A percentile compares a stretch with the other conserved stretches of the same genome.
phyloP scores from a whole-genome alignment of 2,797 vertebrate genomes.

The Semotilus atromaculatus region DNA sequence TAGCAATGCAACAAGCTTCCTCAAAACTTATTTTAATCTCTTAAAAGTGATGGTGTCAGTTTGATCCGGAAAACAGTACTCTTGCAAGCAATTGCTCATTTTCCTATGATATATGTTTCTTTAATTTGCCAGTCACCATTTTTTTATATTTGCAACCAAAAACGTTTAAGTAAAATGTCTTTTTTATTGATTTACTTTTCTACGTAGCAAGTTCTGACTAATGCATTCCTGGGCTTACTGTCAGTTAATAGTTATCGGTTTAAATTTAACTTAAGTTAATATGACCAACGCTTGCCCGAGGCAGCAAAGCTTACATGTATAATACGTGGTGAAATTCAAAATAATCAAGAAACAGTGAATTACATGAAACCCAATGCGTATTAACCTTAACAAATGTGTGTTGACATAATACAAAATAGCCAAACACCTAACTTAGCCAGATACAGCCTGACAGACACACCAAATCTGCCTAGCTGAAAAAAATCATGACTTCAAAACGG shows the following conservation, averaged over 20 bases:
- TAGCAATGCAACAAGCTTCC: background rate
- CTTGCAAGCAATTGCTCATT: background rate
- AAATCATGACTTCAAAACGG: constrained; percentile 22
- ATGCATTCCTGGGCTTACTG: background rate
- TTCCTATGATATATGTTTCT: too few relatives aligned
- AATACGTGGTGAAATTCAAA: background rate
- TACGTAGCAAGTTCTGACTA: background rate
- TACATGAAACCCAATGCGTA: background rate
- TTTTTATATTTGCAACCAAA: background rate
- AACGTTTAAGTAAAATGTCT: background rate
- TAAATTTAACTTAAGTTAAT: background rate
- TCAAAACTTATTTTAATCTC: background rate
- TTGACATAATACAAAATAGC: background rate
- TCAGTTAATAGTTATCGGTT: constrained; percentile 5
- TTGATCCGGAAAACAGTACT: background rate
- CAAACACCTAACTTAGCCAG: background rate
- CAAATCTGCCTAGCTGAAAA: constrained; percentile 10
- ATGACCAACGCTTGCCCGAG: background rate
- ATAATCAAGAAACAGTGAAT: background rate
- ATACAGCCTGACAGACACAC: background rate
- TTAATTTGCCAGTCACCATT: background rate
- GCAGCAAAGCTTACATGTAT: background rate
- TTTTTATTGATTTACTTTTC: background rate
- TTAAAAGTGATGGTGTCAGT: background rate
- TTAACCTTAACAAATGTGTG: background rate